These are phyloP conservation scores for Eilema caniola DNA, from an alignment of 2,888 invertebrate species.

Conservation along the genomic window DNA sequence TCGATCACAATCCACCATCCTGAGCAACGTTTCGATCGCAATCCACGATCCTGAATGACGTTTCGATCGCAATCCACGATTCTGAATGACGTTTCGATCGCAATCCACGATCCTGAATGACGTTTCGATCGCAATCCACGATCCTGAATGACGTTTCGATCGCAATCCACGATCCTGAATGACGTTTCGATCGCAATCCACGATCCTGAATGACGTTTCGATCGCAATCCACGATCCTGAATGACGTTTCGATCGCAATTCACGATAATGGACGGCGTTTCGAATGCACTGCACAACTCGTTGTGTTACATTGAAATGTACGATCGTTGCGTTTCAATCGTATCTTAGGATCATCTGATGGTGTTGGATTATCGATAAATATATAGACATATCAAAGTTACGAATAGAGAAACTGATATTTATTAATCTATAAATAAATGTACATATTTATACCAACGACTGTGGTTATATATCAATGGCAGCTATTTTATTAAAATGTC, in stretches of 20 bases:
- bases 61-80: neutral
- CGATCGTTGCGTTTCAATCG: neutral
- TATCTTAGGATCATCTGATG: neutral
- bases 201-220: no score
- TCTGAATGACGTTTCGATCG: neutral
- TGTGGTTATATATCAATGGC: neutral
- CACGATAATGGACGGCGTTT: neutral
- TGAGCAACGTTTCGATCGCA: no score
- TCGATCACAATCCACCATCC: neutral
- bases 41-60: no score
- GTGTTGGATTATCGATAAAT: neutral
- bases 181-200: no score
- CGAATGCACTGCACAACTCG: neutral
- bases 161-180: neutral
- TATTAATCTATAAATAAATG: neutral
- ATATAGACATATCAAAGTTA: neutral
- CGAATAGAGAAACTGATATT: neutral
- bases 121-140: no score
- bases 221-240: neutral
- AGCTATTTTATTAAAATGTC: constrained; percentile 7
- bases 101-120: no score
- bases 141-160: no score
- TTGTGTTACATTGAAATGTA: neutral
- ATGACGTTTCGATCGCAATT: neutral
- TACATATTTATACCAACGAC: neutral